A percentile compares a stretch with the other conserved stretches of the same genome.
Conservation (phyloP, 2,113 vertebrate species). For the Stomatorhinus ivindoensis region DNA sequence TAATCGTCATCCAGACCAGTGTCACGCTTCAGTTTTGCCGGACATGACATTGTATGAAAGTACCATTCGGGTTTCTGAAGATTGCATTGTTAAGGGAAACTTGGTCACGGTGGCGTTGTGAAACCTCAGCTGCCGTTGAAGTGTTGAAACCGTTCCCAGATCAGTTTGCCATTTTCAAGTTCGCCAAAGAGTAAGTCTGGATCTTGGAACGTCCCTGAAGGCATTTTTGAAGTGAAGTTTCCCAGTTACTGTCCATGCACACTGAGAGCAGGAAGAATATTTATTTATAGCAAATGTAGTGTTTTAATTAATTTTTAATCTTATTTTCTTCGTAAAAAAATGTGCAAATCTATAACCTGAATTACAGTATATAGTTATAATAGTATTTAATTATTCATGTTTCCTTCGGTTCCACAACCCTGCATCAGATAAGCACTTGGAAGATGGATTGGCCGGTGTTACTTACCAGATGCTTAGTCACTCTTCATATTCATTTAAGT, state of each 20-base stretch:
- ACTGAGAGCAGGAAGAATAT: not conserved
- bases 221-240: not conserved
- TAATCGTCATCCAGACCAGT: not conserved
- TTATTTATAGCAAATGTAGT: not conserved
- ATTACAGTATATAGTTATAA: not conserved
- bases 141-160: not conserved
- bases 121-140: not conserved
- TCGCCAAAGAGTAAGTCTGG: not conserved
- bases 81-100: not conserved
- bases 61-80: not conserved
- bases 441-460: not conserved
- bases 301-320: not conserved
- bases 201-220: not conserved
- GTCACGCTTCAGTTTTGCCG: not conserved
- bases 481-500: not conserved
- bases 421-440: not conserved
- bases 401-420: not conserved
- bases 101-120: not conserved
- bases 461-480: not conserved
- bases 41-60: not conserved
- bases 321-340: not conserved
- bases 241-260: not conserved
- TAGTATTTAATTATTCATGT: not conserved
- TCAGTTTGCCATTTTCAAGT: not conserved
- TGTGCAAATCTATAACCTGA: not conserved